These are phyloP conservation scores for Morelia viridis DNA, from an alignment of 2,797 vertebrate genomes.

Conservation along the genomic window DNA sequence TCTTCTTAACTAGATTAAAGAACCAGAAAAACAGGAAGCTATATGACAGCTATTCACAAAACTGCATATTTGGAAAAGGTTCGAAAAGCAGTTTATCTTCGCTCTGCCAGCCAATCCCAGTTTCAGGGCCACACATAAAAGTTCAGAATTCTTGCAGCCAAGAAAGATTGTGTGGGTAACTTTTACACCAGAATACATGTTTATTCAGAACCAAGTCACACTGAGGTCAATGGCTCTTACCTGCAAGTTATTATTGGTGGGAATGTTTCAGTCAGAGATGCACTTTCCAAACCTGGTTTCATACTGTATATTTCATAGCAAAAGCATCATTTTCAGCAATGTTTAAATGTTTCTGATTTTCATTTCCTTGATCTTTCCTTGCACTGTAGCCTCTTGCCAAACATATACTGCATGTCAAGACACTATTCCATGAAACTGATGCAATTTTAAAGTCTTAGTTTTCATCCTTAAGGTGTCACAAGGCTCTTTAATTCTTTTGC, in stretches of 20 bases:
- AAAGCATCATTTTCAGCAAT: not conserved
- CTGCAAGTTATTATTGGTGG: not conserved
- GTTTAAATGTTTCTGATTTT: not conserved
- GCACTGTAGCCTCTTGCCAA: too few species aligned
- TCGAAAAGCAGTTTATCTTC: not conserved
- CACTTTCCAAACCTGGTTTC: not conserved
- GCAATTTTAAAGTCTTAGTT: too few species aligned
- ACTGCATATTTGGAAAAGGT: not conserved
- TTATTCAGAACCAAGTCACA: not conserved
- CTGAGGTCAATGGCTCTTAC: not conserved
- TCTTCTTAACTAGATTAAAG: not conserved
- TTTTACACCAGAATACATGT: not conserved
- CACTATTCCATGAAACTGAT: too few species aligned
- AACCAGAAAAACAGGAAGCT: conserved; percentile 29
- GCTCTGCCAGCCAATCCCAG: not conserved
- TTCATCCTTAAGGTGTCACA: too few species aligned
- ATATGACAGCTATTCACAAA: not conserved
- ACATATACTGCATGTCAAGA: too few species aligned
- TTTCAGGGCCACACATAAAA: not conserved
- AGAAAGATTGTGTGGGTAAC: not conserved
- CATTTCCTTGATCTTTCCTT: too few species aligned
- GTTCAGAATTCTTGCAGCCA: conserved; percentile 24
- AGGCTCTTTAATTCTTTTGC: too few species aligned
- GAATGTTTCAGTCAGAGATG: not conserved
- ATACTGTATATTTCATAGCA: not conserved